Evolutionary conservation across 2,113 vertebrate species (phyloP).

Genomic region (Tyto alba): DNA sequence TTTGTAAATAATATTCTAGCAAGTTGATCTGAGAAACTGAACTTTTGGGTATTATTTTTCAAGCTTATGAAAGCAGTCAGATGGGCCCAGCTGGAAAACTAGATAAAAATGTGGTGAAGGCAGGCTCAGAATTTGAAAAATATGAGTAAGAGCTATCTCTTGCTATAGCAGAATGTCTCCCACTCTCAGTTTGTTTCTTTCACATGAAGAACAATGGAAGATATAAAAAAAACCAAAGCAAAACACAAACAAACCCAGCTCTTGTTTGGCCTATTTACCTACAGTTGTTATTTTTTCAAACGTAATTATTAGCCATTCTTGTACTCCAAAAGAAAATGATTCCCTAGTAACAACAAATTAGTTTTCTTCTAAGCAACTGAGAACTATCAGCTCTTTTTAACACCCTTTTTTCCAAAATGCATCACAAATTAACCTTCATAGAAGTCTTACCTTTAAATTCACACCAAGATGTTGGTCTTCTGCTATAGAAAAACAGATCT

Average conservation of each 20-base stretch:
- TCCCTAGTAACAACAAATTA: not conserved
- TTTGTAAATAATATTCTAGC: not conserved
- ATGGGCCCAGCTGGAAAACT: not conserved
- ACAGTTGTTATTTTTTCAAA: not conserved
- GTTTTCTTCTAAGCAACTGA: not conserved
- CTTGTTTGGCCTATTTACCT: not conserved
- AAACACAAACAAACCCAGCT: not conserved
- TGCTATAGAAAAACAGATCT: conserved; percentile 40
- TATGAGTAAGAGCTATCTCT: not conserved
- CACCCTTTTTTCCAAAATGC: not conserved
- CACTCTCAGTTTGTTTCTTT: not conserved
- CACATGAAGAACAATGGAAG: not conserved
- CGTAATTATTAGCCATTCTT: not conserved
- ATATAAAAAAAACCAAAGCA: not conserved
- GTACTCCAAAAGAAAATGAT: not conserved
- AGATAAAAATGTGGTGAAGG: not conserved
- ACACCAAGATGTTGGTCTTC: conserved; percentile 19
- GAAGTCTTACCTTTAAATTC: conserved; percentile 67
- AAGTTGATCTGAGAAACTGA: not conserved
- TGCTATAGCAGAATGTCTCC: not conserved
- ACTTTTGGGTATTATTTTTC: not conserved
- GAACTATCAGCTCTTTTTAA: not conserved
- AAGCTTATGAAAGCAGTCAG: not conserved
- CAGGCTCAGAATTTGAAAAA: not conserved
- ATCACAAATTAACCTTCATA: not conserved